Percentiles rank a stretch among this genome's conserved stretches.
Conservation (phyloP, 2,888 invertebrate species). For the Vannuccia rotundouncinata region DNA sequence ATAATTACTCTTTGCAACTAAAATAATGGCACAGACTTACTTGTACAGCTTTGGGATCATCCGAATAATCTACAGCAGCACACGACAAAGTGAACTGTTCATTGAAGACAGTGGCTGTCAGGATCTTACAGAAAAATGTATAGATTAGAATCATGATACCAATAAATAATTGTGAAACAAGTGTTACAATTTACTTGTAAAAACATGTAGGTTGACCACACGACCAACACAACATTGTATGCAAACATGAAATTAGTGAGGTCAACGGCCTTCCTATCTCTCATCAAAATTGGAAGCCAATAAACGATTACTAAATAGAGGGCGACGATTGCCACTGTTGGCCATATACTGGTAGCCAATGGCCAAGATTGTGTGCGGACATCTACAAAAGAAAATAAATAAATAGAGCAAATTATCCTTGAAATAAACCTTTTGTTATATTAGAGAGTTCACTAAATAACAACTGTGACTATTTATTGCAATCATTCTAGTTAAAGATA, state of each 20-base stretch:
- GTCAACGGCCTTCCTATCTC: not conserved
- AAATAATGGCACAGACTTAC: too few species aligned
- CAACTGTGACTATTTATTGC: too few species aligned
- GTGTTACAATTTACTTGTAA: too few species aligned
- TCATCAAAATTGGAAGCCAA: not conserved
- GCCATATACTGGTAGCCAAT: not conserved
- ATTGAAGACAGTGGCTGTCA: not conserved
- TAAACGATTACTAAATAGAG: not conserved
- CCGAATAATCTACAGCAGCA: conserved; percentile 9
- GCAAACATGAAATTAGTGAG: not conserved
- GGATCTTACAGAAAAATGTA: not conserved
- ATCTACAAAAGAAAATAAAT: not conserved
- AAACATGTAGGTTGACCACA: not conserved
- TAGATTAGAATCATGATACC: not conserved
- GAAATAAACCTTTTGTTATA: too few species aligned
- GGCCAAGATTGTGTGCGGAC: not conserved
- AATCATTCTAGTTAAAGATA: too few species aligned
- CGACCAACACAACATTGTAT: not conserved
- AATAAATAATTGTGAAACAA: too few species aligned
- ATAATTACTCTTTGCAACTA: too few species aligned
- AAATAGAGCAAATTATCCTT: too few species aligned
- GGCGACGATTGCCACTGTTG: not conserved
- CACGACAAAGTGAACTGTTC: not conserved
- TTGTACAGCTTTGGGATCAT: not conserved
- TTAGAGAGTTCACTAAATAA: too few species aligned